Conservation (phyloP, 2,113 vertebrate species). For the Saguinus imperator region DNA sequence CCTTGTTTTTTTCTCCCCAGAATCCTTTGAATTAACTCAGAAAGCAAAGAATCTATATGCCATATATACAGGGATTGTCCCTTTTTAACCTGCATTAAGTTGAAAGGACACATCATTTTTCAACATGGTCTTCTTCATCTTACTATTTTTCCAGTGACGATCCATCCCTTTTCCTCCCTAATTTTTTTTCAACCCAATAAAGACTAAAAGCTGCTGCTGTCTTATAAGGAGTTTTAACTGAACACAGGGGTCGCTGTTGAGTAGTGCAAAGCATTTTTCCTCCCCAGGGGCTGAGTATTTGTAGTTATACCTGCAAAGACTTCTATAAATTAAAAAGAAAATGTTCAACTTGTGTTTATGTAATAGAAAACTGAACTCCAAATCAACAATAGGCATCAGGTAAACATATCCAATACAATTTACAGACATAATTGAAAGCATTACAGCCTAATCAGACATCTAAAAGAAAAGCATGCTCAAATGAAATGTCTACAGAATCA, state of each 20-base stretch:
- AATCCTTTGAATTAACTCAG: neutral
- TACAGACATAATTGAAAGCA: constrained; percentile 89
- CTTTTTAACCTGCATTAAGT: neutral
- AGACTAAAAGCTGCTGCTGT: neutral
- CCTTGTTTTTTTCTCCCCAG: neutral
- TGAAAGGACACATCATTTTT: neutral
- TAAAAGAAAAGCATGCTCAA: constrained; percentile 88
- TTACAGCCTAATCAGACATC: constrained; percentile 89
- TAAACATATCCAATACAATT: constrained; percentile 87
- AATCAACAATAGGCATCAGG: constrained; percentile 85
- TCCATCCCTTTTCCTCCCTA: neutral
- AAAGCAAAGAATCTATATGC: neutral
- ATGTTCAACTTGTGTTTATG: constrained; percentile 82
- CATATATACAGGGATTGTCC: neutral
- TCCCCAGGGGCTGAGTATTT: constrained; percentile 75
- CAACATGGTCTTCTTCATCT: neutral
- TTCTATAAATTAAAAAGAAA: constrained; percentile 83
- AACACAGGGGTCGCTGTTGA: constrained; percentile 83
- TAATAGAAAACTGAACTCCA: constrained; percentile 84
- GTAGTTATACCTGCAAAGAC: constrained; percentile 80
- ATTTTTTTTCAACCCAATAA: neutral
- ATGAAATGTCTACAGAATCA: constrained; percentile 88
- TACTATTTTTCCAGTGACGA: neutral
- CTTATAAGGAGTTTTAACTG: constrained; percentile 14
- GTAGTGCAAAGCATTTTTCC: constrained; percentile 70